A percentile compares a stretch with the other conserved stretches of the same genome.
These are phyloP conservation scores for Hemichromis elongatus DNA, from an alignment of 2,113 vertebrate genomes.

Conservation along the genomic window DNA sequence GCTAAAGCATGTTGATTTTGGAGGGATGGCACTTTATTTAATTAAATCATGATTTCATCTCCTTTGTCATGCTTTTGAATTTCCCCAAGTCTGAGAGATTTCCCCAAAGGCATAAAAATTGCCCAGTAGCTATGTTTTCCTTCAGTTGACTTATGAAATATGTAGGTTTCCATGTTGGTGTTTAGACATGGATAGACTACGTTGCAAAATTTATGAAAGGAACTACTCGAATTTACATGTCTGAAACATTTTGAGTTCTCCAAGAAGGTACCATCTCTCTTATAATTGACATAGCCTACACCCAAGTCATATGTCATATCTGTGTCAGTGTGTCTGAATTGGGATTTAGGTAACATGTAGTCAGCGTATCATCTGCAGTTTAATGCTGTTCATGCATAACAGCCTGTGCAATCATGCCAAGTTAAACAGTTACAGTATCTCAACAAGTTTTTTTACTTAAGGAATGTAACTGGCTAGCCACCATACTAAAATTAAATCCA, in stretches of 20 bases:
- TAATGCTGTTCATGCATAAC: neutral
- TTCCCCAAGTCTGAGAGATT: neutral
- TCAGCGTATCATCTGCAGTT: neutral
- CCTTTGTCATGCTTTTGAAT: neutral
- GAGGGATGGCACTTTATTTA: neutral
- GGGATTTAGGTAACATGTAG: neutral
- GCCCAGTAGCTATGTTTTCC: neutral
- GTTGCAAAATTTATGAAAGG: neutral
- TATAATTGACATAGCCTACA: neutral
- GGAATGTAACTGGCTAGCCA: neutral
- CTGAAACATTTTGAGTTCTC: neutral
- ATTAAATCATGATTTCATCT: neutral
- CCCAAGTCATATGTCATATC: neutral
- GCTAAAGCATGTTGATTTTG: neutral
- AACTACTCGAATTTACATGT: neutral
- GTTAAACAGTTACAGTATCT: neutral
- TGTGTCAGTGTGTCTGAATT: neutral
- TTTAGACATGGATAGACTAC: neutral
- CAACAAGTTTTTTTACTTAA: neutral
- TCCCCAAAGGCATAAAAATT: neutral
- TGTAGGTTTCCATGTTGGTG: neutral
- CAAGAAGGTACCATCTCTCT: neutral
- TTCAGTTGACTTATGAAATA: neutral
- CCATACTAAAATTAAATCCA: neutral
- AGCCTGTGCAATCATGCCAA: neutral